Evolutionary conservation across 1,140 invertebrate genomes (phyloP).

Genomic region (Achroia grisella): DNA sequence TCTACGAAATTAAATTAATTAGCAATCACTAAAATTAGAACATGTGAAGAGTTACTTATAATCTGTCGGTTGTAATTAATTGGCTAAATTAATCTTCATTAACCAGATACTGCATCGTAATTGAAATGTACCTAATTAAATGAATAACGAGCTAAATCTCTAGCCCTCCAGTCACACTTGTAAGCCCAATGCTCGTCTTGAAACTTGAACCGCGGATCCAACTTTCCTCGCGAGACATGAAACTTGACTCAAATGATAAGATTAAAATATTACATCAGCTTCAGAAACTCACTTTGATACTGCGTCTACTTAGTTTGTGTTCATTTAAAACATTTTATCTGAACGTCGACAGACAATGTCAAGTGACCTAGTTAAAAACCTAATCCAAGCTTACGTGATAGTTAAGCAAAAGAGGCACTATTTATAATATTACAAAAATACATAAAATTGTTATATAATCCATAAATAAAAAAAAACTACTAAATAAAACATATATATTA

Average conservation of each 20-base stretch:
- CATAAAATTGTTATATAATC: too few relatives aligned
- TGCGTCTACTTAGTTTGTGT: conserved; percentile 5
- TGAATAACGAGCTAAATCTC: conserved; percentile 15
- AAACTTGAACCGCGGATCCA: conserved; percentile 60
- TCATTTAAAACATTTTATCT: conserved; percentile 3
- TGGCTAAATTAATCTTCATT: too few relatives aligned
- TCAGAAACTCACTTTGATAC: conserved; percentile 44
- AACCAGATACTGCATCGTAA: conserved; percentile 8
- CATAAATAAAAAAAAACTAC: too few relatives aligned
- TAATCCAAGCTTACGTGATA: too few relatives aligned
- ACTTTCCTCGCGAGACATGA: conserved; percentile 59
- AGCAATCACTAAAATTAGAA: too few relatives aligned
- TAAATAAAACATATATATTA: too few relatives aligned
- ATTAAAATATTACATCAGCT: conserved; percentile 66
- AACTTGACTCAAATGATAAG: conserved; percentile 63
- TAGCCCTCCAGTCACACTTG: conserved; percentile 27
- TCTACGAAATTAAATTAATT: too few relatives aligned
- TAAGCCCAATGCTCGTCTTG: conserved; percentile 31
- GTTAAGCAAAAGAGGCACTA: too few relatives aligned
- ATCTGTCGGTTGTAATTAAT: too few relatives aligned
- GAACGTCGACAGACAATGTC: background rate
- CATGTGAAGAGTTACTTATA: too few relatives aligned
- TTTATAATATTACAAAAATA: too few relatives aligned
- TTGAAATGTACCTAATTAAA: conserved; percentile 8
- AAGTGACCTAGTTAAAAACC: too few relatives aligned